Evolutionary conservation across 64 coral and sea anemone genomes (phyloP).

Genomic region (Hydrozoanthus tunicans): DNA sequence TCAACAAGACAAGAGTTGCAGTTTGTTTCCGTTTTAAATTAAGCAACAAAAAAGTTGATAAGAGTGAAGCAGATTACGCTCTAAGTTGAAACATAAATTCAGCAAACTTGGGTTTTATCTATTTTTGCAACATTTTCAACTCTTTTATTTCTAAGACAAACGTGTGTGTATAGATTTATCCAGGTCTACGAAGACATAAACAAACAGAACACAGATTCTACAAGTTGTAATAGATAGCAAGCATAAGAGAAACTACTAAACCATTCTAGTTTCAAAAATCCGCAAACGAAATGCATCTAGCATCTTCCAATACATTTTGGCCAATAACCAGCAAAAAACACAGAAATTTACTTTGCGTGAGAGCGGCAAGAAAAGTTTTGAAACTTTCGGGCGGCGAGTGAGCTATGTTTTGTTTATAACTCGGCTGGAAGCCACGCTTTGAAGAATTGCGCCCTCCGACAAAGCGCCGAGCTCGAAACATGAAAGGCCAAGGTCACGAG

Average conservation of each 20-base stretch:
- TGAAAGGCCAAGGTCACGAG: constrained; percentile 29
- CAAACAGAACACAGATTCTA: not conserved
- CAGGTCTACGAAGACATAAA: not conserved
- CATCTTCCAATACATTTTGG: not conserved
- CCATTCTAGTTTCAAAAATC: too few species aligned
- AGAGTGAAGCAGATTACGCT: too few species aligned
- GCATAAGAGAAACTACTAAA: too few species aligned
- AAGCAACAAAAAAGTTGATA: too few species aligned
- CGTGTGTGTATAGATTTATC: too few species aligned
- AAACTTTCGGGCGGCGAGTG: constrained; percentile 44
- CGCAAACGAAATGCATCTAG: not conserved
- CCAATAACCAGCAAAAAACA: not conserved
- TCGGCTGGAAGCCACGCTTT: constrained; percentile 49
- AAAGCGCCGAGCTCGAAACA: not conserved
- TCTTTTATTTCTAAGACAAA: too few species aligned
- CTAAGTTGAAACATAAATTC: too few species aligned
- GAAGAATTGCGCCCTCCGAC: constrained; percentile 40
- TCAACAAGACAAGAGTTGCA: too few species aligned
- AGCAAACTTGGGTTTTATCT: too few species aligned
- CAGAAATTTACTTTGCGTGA: constrained; percentile 40
- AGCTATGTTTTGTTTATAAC: constrained; percentile 31
- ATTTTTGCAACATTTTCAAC: too few species aligned
- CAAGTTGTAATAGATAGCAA: too few species aligned
- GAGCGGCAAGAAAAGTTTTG: constrained; percentile 49
- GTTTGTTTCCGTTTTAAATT: too few species aligned